Evolutionary conservation across 2,888 invertebrate genomes (phyloP).

Genomic region (Drosophila fulvimacula): DNA sequence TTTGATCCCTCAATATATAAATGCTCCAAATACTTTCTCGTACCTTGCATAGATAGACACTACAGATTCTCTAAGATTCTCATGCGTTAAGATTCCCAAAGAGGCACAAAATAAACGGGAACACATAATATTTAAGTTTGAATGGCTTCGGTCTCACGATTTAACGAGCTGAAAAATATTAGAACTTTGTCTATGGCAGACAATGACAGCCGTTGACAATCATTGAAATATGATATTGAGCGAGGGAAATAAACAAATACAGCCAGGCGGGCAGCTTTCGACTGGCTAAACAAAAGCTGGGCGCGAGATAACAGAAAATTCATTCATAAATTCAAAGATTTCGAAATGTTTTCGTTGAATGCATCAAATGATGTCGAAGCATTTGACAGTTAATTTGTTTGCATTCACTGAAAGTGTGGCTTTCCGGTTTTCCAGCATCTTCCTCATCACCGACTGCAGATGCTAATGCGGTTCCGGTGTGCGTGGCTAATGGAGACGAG

Average conservation of each 20-base stretch:
- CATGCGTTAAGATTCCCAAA: neutral
- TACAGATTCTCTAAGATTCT: neutral
- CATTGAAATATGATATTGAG: conserved; percentile 70
- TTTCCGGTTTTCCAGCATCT: conserved; percentile 60
- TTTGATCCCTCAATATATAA: neutral
- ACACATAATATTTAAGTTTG: conserved; percentile 38
- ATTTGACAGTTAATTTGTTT: conserved; percentile 79
- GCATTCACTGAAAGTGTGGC: conserved; percentile 53
- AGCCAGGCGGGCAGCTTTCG: conserved; percentile 19
- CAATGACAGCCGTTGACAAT: conserved; percentile 73
- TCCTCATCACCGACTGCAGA: conserved; percentile 28
- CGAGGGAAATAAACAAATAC: neutral
- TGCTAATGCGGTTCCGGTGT: conserved; percentile 81
- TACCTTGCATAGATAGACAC: no score
- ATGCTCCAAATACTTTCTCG: neutral
- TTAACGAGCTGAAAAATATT: conserved; percentile 65
- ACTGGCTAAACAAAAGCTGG: conserved; percentile 41
- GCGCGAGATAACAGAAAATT: conserved; percentile 23
- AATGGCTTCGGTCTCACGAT: conserved; percentile 33
- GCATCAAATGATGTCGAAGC: conserved; percentile 62
- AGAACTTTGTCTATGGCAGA: conserved; percentile 54
- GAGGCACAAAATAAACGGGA: conserved; percentile 10
- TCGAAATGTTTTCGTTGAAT: conserved; percentile 69
- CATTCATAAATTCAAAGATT: conserved; percentile 58
- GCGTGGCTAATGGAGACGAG: conserved; percentile 63